Base-by-base conservation (phyloP, 2,888 invertebrate species). In the Cloeon dipterum region DNA sequence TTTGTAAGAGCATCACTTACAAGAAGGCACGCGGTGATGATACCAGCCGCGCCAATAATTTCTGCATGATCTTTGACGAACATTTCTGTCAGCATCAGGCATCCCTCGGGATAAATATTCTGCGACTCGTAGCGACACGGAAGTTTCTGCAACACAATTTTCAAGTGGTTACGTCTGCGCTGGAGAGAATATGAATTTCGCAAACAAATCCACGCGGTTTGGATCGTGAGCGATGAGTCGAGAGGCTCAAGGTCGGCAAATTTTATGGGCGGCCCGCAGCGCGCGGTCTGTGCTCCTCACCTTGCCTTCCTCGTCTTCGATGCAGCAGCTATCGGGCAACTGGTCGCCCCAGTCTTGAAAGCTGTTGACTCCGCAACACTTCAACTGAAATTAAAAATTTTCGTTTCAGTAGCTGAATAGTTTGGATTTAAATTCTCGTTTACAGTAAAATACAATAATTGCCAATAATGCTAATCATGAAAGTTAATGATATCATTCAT, bases 1-100 rank as follows among this genome's bases (percentile, higher is more conserved):
- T n/a, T n/a, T n/a, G n/a, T n/a, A n/a, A n/a, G n/a, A n/a, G n/a
- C n/a, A n/a, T n/a, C n/a, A 46, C 53, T 62, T 59, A 83, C 86
- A 82, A 86, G 78, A 23, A 86, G 59, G 43, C 75, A 63, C n/a
- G 88, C 81, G 21, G 86, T 76, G 18, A 74, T 69, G 40, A 88
- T 70, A 5, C 83, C 86, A 17, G 76, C 72, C 11, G 72, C 74
- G 17, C 85, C 86, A 41, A 88, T 70, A 41, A 81, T 67, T 1
- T 74, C 65, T 2, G 86, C 83, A 53, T 86, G 76, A 45, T 71
- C 68, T 45, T 75, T 65, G 44, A 86, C 66, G 49, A 73, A 76
- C 38, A 68, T 63, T 35, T 68, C 68, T 17, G 78, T 73, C 39
- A 69, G 70, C 43, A 64, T 63, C 38, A 75, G 62, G 52, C 88